Evolutionary conservation across 2,888 invertebrate species (phyloP).

Genomic region (Helleia helle): DNA sequence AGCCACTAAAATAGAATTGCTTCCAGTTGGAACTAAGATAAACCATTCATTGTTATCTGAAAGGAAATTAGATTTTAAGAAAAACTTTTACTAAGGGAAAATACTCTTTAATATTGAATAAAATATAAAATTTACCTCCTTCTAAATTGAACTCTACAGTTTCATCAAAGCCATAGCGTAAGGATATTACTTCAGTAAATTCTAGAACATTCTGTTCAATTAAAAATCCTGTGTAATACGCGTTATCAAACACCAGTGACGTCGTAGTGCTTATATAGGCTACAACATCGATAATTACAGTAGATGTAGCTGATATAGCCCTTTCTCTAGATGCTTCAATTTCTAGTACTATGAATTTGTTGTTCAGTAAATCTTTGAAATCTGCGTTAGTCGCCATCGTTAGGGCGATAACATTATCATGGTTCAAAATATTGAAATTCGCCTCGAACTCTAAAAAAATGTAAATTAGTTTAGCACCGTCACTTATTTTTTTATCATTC

Average conservation of each 20-base stretch:
- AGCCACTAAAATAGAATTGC: constrained; percentile 14
- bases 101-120: no score
- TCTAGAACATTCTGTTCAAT: constrained; percentile 26
- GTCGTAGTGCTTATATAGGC: constrained; percentile 21
- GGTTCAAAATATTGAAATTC: constrained; percentile 28
- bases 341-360: constrained; percentile 38
- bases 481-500: no score
- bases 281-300: constrained; percentile 34
- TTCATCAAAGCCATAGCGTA: constrained; percentile 33
- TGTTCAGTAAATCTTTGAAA: constrained; percentile 25
- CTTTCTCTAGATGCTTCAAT: constrained; percentile 38
- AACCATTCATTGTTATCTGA: constrained; percentile 23
- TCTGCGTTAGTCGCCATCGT: constrained; percentile 23
- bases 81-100: no score
- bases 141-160: constrained; percentile 32
- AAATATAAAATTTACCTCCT: constrained; percentile 32
- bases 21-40: constrained; percentile 13
- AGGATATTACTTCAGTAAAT: constrained; percentile 29
- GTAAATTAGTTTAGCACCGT: no score
- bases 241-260: constrained; percentile 30
- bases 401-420: constrained; percentile 28
- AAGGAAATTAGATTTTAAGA: constrained; percentile 14
- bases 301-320: constrained; percentile 34
- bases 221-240: constrained; percentile 37
- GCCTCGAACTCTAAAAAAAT: constrained; percentile 10